Evolutionary conservation across 2,888 invertebrate genomes (phyloP).

Genomic region (Perithous albicinctus): DNA sequence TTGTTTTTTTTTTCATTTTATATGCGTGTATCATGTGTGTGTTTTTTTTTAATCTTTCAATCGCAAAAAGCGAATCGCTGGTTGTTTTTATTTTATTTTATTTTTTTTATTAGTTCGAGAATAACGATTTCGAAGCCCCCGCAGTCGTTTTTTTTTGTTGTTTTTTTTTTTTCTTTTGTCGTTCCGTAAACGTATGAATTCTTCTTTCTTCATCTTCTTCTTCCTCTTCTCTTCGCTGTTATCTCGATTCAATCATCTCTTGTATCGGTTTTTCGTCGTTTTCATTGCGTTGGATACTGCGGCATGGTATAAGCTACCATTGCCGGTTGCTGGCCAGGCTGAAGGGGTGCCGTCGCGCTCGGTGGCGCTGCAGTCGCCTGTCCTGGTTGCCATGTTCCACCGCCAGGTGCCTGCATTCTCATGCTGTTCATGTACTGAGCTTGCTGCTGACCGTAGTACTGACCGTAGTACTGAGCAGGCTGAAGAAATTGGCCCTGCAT

Average conservation of each 20-base stretch:
- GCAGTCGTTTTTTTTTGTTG: too few species aligned
- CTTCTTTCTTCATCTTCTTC: too few species aligned
- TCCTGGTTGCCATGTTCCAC: constrained; percentile 84
- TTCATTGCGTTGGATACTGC: constrained; percentile 95
- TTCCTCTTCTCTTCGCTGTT: too few species aligned
- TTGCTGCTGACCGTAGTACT: constrained; percentile 89
- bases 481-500: constrained; percentile 94
- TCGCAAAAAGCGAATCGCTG: neutral
- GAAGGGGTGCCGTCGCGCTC: constrained; percentile 81
- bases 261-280: constrained; percentile 76
- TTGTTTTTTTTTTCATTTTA: constrained; percentile 13
- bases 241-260: constrained; percentile 55
- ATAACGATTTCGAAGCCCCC: constrained; percentile 77
- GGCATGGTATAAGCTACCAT: constrained; percentile 88
- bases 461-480: constrained; percentile 87
- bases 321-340: constrained; percentile 83
- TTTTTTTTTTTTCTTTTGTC: too few species aligned
- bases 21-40: constrained; percentile 30
- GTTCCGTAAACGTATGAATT: constrained; percentile 54
- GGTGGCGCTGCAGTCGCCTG: constrained; percentile 84
- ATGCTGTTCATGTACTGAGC: constrained; percentile 85
- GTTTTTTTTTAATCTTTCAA: constrained; percentile 25
- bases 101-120: constrained; percentile 70
- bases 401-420: constrained; percentile 85
- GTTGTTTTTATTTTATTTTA: constrained; percentile 24